Conservation (phyloP, 2,888 invertebrate genomes). For the Dynastes grantii region DNA sequence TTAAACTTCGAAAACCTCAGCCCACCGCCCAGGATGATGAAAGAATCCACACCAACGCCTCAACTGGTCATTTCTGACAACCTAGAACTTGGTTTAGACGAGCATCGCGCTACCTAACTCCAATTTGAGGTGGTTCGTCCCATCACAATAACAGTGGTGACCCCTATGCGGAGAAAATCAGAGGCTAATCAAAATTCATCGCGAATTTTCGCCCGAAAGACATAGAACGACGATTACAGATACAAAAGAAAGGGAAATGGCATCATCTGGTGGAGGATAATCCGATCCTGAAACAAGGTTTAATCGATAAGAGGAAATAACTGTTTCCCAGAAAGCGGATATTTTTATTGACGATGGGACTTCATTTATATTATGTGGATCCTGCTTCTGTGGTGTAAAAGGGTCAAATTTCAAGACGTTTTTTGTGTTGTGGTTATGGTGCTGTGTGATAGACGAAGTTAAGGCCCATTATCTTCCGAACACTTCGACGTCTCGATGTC, state of each 20-base stretch:
- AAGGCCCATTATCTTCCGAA: too few relatives aligned
- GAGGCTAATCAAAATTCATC: slow-evolving; percentile 71
- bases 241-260: slow-evolving; percentile 83
- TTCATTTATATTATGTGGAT: slow-evolving; percentile 97
- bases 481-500: too few relatives aligned
- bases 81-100: slow-evolving; percentile 91
- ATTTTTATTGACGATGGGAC: slow-evolving; percentile 95
- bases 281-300: slow-evolving; percentile 94
- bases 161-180: slow-evolving; percentile 64
- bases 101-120: slow-evolving; percentile 84
- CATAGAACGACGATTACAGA: slow-evolving; percentile 78
- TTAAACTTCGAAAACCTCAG: slow-evolving; percentile 88
- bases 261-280: slow-evolving; percentile 91
- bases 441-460: too few relatives aligned
- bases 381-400: slow-evolving; percentile 94
- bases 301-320: slow-evolving; percentile 96
- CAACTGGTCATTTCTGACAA: slow-evolving; percentile 78
- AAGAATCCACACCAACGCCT: slow-evolving; percentile 1
- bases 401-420: slow-evolving; percentile 98
- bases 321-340: slow-evolving; percentile 93
- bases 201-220: slow-evolving; percentile 80
- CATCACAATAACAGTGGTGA: slow-evolving; percentile 51
- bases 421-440: slow-evolving; percentile 76
- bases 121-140: slow-evolving; percentile 65
- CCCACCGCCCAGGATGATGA: slow-evolving; percentile 83